Base-by-base conservation (phyloP, 1,140 invertebrate genomes). In the Dreissena rostriformis region DNA sequence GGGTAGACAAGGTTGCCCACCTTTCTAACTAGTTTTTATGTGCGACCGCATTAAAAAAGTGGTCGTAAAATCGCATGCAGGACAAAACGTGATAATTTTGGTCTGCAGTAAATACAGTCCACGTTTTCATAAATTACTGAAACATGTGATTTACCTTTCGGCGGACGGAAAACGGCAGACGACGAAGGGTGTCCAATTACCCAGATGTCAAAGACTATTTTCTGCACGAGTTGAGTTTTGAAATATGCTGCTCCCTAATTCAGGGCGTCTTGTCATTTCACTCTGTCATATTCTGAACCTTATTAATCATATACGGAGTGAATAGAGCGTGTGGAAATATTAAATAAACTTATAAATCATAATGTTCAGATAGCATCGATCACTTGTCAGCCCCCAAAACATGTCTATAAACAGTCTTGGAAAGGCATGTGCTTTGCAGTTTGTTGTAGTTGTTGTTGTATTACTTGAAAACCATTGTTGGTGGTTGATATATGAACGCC, bases 101-200 rank as follows among this genome's bases (percentile, higher is more conserved):
- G 57, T 57, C 49, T 72, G 68, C 55, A 57, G 79, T 81, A 81
- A 81, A 72, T 81, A 81, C 61, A 81, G 68, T 51, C 79, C 70
- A 61, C 53, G 55, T 52, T 39, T 11, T 28, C 67, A 81, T 81
- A 81, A 81, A 81, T 73, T 65, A 81, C 28, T 28, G 19, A 81
- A 81, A 81, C 79, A 72, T 81, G 79, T 81, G 79, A 81, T 81
- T 81, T 81, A 72, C 53, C 53, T 81, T 81, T 81, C 70, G 68
- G 79, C 68, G 65, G 70, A 73, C 17, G 68, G 68, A 81, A 81
- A 81, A 24, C 22, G 79, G 79, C 79, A 81, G 79, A 73, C 79
- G 79, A 81, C 79, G 28, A 49, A 39, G n/a, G 39, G 79, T 65
- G 61, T 81, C 79, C 26, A 66, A 70, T 81, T 81, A 81, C 79